Percentiles rank a stretch among this genome's conserved stretches.
Conservation (phyloP, 2,888 invertebrate genomes). For the Plebejus anna region DNA sequence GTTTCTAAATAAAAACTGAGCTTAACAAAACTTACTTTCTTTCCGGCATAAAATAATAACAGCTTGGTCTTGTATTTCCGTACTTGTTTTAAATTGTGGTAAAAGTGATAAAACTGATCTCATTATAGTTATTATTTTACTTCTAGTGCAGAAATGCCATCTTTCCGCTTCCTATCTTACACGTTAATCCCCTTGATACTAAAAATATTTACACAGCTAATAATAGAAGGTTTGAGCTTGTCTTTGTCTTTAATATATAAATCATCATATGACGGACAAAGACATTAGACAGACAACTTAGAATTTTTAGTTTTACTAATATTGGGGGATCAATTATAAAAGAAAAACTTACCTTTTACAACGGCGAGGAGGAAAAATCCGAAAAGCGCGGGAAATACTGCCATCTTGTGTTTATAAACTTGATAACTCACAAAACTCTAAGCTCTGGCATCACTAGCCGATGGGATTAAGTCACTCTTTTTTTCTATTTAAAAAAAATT, state of each 20-base stretch:
- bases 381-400: slow-evolving; percentile 67
- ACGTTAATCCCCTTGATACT: neutral
- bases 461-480: slow-evolving; percentile 52
- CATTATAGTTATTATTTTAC: neutral
- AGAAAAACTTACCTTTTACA: slow-evolving; percentile 61
- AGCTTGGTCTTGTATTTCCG: neutral
- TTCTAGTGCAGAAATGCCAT: neutral
- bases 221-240: no score
- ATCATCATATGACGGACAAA: neutral
- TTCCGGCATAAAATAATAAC: slow-evolving; percentile 12
- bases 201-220: no score
- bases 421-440: slow-evolving; percentile 48
- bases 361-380: slow-evolving; percentile 59
- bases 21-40: neutral
- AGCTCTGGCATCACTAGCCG: slow-evolving; percentile 64
- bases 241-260: neutral
- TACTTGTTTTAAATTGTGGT: neutral
- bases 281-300: neutral
- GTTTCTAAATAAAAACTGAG: neutral
- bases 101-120: neutral
- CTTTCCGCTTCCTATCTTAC: neutral
- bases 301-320: neutral
- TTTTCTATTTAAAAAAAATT: slow-evolving; percentile 44
- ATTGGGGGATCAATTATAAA: neutral
- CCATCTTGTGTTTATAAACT: slow-evolving; percentile 60